Conservation (phyloP, 2,888 invertebrate genomes). For the Drosophila buzzatii region DNA sequence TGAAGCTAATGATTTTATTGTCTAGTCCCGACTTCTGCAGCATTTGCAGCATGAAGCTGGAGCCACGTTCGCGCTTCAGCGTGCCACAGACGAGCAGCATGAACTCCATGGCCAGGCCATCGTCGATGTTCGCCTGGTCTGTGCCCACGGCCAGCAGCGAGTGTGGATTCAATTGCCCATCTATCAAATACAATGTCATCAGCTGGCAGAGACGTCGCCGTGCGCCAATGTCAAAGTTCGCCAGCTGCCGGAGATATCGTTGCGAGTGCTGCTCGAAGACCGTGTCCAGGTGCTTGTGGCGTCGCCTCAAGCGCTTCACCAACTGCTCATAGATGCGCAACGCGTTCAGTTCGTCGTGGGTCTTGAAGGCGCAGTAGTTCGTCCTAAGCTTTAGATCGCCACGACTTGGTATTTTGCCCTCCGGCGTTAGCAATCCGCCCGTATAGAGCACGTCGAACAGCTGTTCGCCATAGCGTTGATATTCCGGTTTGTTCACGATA, state of each 20-base stretch:
- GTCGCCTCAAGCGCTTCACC: conserved; percentile 25
- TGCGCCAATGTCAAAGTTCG: conserved; percentile 9
- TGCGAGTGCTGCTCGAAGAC: conserved; percentile 23
- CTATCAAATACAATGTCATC: conserved; percentile 25
- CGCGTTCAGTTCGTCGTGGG: conserved; percentile 18
- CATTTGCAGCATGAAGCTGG: conserved; percentile 23
- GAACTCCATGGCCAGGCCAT: conserved; percentile 32
- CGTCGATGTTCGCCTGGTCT: conserved; percentile 17
- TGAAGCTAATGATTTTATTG: conserved; percentile 31
- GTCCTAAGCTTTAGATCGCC: conserved; percentile 14
- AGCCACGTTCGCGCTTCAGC: conserved; percentile 22
- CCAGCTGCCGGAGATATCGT: conserved; percentile 16
- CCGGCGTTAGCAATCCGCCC: conserved; percentile 28
- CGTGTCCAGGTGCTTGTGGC: conserved; percentile 22
- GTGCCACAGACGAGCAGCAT: conserved; percentile 29
- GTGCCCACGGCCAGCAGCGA: conserved; percentile 19
- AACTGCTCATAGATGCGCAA: conserved; percentile 40
- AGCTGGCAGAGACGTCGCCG: conserved; percentile 22
- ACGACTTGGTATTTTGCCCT: background rate
- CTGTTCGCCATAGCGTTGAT: conserved; percentile 5
- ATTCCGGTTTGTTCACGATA: conserved; percentile 15
- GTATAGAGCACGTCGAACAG: conserved; percentile 39
- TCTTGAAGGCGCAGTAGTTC: conserved; percentile 32
- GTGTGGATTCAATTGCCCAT: conserved; percentile 19
- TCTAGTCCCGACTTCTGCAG: conserved; percentile 29